These are phyloP conservation scores for Actinemys pallida DNA, from an alignment of 2,113 vertebrate species.

Conservation along the genomic window DNA sequence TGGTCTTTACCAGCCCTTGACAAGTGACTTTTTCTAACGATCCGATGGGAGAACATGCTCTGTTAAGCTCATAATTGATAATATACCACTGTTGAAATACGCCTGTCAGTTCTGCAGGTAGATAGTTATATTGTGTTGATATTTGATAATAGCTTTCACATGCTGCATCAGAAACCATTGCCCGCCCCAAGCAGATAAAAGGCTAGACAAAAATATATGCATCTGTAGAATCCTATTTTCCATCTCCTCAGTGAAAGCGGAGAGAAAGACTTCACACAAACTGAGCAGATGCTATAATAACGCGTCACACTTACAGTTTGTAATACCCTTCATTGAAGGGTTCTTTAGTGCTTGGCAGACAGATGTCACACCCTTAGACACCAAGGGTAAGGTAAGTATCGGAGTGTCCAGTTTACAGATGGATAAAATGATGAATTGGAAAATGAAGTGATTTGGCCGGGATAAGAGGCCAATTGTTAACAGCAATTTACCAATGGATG, in stretches of 20 bases:
- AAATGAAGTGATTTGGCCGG: neutral
- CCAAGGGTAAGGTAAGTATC: neutral
- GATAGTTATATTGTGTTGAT: slow-evolving; percentile 36
- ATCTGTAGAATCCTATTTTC: neutral
- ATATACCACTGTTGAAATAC: slow-evolving; percentile 51
- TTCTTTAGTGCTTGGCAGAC: neutral
- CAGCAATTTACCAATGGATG: neutral
- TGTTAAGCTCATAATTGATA: slow-evolving; percentile 72
- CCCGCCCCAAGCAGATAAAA: neutral
- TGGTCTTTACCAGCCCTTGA: slow-evolving; percentile 66
- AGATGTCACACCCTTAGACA: rapidly evolving
- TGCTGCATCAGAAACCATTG: neutral
- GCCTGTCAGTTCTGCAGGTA: slow-evolving; percentile 57
- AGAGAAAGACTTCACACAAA: neutral
- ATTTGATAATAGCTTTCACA: slow-evolving; percentile 29
- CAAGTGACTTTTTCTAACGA: slow-evolving; percentile 65
- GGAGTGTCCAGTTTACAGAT: neutral
- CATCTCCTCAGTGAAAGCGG: rapidly evolving
- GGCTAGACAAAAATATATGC: neutral
- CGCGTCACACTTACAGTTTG: rapidly evolving
- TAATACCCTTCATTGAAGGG: rapidly evolving
- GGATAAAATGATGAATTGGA: neutral
- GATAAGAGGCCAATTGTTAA: neutral
- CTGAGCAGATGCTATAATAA: neutral
- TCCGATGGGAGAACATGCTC: slow-evolving; percentile 65